Evolutionary conservation across 2,113 vertebrate species (phyloP).

Genomic region (Felis chaus): DNA sequence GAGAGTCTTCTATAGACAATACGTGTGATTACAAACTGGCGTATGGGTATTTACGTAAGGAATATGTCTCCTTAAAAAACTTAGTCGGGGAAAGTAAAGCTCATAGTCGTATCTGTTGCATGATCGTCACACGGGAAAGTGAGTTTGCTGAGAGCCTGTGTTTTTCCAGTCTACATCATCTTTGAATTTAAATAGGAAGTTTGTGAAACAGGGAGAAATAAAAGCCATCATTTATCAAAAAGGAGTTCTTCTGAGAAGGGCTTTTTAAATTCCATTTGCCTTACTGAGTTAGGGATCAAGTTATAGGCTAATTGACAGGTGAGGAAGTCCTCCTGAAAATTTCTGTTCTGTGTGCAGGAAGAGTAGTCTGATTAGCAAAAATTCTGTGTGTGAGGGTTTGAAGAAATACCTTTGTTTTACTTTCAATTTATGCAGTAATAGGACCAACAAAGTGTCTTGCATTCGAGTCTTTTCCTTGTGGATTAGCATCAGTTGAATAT

Average conservation of each 20-base stretch:
- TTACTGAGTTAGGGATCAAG: not conserved
- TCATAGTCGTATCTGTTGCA: not conserved
- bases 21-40: not conserved
- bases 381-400: not conserved
- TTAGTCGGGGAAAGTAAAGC: not conserved
- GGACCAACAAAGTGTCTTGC: not conserved
- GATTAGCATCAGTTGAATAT: not conserved
- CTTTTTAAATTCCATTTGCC: constrained; percentile 5
- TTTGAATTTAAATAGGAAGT: not conserved
- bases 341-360: not conserved
- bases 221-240: not conserved
- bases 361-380: not conserved
- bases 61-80: not conserved
- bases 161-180: not conserved
- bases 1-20: not conserved
- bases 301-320: not conserved
- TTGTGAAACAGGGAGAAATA: not conserved
- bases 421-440: not conserved
- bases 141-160: not conserved
- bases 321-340: not conserved
- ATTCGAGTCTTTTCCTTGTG: not conserved
- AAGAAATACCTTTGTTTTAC: not conserved
- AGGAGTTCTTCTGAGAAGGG: not conserved
- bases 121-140: not conserved
- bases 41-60: not conserved